Percentiles rank a stretch among this genome's conserved stretches.
phyloP scores from a whole-genome alignment of 37 sponge, comb jelly and placozoan species.

The Ianthella basta region DNA sequence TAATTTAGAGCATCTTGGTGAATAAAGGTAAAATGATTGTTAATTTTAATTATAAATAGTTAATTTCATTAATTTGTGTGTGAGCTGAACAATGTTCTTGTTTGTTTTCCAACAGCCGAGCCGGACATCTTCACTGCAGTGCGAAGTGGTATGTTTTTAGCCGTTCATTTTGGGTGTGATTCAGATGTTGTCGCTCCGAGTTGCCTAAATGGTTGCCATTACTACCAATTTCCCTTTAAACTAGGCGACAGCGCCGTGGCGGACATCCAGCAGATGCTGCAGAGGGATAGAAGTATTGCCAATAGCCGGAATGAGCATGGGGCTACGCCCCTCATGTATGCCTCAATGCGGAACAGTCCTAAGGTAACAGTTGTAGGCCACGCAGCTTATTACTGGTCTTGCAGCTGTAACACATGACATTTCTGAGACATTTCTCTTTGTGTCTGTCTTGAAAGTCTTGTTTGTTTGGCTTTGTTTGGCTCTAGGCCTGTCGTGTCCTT shows the following conservation, averaged over 20 bases:
- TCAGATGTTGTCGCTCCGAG: not conserved
- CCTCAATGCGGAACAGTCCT: constrained; percentile 68
- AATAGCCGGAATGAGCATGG: constrained; percentile 61
- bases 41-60: too few relatives aligned
- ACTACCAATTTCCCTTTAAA: not conserved
- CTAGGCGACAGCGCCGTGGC: not conserved
- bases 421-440: not conserved
- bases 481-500: constrained; percentile 50
- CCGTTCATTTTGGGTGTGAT: too few relatives aligned
- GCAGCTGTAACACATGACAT: not conserved
- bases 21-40: too few relatives aligned
- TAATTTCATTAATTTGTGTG: too few relatives aligned
- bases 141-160: not conserved
- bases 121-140: not conserved
- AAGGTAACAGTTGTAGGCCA: constrained; percentile 31
- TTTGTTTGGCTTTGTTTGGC: not conserved
- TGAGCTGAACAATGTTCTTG: too few relatives aligned
- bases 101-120: too few relatives aligned
- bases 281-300: not conserved
- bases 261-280: not conserved
- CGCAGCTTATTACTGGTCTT: not conserved
- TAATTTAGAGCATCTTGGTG: too few relatives aligned
- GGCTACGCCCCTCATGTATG: constrained; percentile 88
- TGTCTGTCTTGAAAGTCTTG: not conserved
- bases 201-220: not conserved